Evolutionary conservation across 2,888 invertebrate species (phyloP).

Genomic region (Geophilus truncorum): DNA sequence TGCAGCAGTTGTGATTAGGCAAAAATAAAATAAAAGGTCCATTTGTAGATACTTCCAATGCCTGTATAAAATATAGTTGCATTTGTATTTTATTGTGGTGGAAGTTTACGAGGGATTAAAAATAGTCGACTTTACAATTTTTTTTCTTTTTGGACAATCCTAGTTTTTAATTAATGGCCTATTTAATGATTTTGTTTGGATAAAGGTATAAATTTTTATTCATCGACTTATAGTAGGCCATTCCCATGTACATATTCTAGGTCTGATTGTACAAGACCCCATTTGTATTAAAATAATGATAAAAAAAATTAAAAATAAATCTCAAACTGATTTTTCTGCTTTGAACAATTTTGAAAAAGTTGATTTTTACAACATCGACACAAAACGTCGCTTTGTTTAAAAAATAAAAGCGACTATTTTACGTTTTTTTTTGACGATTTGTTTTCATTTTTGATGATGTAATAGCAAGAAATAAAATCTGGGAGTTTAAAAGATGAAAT

Average conservation of each 20-base stretch:
- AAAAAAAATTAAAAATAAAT: conserved; percentile 8
- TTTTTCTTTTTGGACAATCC: conserved; percentile 19
- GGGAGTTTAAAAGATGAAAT: neutral
- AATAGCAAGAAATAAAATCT: neutral
- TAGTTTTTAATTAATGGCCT: conserved; percentile 25
- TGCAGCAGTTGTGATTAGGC: neutral
- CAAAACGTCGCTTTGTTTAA: neutral
- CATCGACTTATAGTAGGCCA: conserved; percentile 11
- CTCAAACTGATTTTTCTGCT: neutral
- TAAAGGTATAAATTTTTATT: conserved; percentile 17
- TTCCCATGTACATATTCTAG: conserved; percentile 32
- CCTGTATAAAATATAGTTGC: conserved; percentile 31
- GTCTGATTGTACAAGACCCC: conserved; percentile 30
- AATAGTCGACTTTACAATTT: conserved; percentile 14
- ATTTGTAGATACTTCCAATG: conserved; percentile 28
- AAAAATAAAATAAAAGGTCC: neutral
- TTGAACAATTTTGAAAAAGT: neutral
- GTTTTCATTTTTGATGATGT: neutral
- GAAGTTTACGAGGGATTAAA: conserved; percentile 16
- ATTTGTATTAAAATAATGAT: conserved; percentile 30
- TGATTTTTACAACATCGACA: neutral
- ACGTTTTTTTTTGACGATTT: neutral
- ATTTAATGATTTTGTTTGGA: conserved; percentile 14
- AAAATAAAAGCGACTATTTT: neutral
- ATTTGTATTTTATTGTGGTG: conserved; percentile 32